Base-by-base conservation (phyloP, 2,797 vertebrate species). In the Amblyraja radiata region DNA sequence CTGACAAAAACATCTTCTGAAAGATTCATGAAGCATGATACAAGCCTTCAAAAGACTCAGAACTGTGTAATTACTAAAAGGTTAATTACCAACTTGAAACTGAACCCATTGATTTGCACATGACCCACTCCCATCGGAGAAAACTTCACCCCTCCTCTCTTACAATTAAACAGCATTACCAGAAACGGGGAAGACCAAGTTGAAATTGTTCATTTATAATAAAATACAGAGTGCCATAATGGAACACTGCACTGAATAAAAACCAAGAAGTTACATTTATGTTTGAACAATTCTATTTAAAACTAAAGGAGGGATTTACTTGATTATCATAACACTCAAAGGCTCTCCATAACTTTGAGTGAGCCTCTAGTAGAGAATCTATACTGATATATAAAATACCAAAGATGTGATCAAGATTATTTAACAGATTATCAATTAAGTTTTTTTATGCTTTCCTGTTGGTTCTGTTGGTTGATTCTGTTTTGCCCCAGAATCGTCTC, bases 31-130 rank as follows among this genome's bases (percentile, higher is more conserved):
- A 68, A 68, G 61, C 18, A 18, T 36, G 16, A 18, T 2, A 18
- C n/a, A 16, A 88, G 61, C 84, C 28, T 68, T 88, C 63, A 36
- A 88, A 36, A 68, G 16, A 1, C 36, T 88, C 84, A 68, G 84
- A 36, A 88, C 32, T 65, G 83, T 32, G n/a, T 88, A 88, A 88
- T 88, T 36, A 68, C 61, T 36, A 68, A 88, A 88, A 88, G 83
- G n/a, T 32, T 88, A 65, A 88, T 88, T 88, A 68, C 84, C 36
- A 88, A 88, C 16, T 68, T 36, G n/a, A 68, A 68, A 16, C 28
- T 63, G 28, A 88, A 65, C 28, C n/a, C n/a, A 18, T 5, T 58
- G 54, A 58, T 28, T 23, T 25, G 36, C 78, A 18, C 78, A 58
- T 88, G n/a, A n/a, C 16, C 61, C n/a, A 68, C 84, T 18, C 84